Percentiles rank a stretch among this genome's conserved stretches.
Conservation (phyloP, 2,113 vertebrate genomes). For the Corynorhinus townsendii region DNA sequence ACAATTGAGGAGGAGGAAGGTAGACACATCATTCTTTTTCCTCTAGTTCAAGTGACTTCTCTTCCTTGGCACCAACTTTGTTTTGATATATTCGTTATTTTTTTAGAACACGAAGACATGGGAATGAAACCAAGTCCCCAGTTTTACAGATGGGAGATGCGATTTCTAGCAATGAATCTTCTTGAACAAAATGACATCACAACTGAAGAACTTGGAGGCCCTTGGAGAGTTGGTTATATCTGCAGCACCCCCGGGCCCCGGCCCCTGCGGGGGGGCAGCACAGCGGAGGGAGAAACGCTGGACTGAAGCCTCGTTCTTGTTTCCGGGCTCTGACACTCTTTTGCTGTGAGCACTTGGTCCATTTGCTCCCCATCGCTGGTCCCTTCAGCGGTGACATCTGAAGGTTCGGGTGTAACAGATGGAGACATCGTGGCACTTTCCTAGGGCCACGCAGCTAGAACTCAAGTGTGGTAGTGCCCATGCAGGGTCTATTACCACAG, state of each 20-base stretch:
- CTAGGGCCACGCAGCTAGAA: neutral
- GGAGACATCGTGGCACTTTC: neutral
- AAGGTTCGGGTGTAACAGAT: neutral
- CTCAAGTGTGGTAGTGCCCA: neutral
- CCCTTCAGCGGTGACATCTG: neutral
- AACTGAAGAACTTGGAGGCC: neutral
- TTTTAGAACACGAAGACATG: conserved; percentile 33
- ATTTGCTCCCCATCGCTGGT: neutral
- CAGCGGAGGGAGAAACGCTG: fast-evolving
- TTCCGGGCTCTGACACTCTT: fast-evolving
- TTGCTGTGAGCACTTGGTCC: fast-evolving
- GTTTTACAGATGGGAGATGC: neutral
- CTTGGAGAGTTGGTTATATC: fast-evolving
- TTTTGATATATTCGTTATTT: conserved; percentile 35
- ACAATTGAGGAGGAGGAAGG: neutral
- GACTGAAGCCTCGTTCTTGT: neutral
- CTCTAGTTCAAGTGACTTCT: neutral
- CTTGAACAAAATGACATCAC: neutral
- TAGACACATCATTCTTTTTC: neutral
- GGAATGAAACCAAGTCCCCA: neutral
- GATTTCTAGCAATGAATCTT: conserved; percentile 1
- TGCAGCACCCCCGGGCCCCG: fast-evolving
- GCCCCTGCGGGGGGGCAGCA: neutral
- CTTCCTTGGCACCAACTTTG: conserved; percentile 23
- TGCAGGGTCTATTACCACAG: neutral